Evolutionary conservation across 2,113 vertebrate species (phyloP).

Genomic region (Cyrtonyx montezumae): DNA sequence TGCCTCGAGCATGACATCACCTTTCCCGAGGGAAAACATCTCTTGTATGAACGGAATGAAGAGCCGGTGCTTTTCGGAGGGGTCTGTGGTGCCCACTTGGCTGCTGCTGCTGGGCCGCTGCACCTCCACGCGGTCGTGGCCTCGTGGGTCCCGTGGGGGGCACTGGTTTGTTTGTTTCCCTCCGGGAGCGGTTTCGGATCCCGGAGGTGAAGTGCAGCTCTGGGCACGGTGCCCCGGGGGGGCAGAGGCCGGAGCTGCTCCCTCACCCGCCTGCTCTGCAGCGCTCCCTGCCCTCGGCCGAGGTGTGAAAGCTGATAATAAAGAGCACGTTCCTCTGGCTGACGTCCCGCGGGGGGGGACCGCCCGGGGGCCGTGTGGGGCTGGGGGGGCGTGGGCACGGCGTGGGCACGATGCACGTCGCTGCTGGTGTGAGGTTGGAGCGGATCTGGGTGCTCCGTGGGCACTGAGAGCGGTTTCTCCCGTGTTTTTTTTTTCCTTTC

Average conservation of each 20-base stretch:
- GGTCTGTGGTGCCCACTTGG: neutral
- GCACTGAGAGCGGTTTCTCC: neutral
- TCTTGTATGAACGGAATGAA: neutral
- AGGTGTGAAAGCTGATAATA: no score
- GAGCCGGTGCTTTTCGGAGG: neutral
- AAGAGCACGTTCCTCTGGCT: no score
- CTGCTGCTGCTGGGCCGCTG: slow-evolving; percentile 4
- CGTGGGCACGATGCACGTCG: rapidly evolving
- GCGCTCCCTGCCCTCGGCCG: no score
- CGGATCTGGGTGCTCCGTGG: neutral
- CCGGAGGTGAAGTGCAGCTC: neutral
- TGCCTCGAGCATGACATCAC: slow-evolving; percentile 60
- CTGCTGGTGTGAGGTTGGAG: rapidly evolving
- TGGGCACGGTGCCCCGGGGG: neutral
- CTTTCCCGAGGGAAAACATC: slow-evolving; percentile 18
- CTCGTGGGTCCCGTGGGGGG: neutral
- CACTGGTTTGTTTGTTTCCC: neutral
- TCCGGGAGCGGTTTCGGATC: neutral
- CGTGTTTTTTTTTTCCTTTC: neutral
- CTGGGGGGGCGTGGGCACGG: neutral
- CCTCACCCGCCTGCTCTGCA: no score
- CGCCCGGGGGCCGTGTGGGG: no score
- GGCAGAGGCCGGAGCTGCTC: no score
- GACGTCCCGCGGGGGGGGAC: no score
- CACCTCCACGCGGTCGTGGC: neutral